Percentiles rank a stretch among this genome's conserved stretches.
These are phyloP conservation scores for Scaptodrosophila lebanonensis DNA, from an alignment of 1,140 invertebrate species.

Conservation along the genomic window DNA sequence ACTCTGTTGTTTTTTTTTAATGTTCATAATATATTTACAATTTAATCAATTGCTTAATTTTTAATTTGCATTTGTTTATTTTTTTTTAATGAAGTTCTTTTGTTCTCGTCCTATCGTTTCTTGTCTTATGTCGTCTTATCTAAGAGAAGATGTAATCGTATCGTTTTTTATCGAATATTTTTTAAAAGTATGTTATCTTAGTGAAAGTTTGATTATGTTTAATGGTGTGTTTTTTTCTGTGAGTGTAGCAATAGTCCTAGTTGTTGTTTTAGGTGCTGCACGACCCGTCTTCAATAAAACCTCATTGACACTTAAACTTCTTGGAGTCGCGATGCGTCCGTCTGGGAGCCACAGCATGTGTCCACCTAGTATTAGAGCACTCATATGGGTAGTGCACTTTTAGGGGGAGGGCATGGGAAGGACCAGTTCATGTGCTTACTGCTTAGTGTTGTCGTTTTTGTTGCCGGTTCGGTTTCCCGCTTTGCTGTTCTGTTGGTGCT, in stretches of 20 bases:
- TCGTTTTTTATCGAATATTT: too few relatives aligned
- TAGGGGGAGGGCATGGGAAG: too few relatives aligned
- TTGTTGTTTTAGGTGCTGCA: slow-evolving; percentile 3
- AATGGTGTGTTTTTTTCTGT: too few relatives aligned
- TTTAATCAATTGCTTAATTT: background rate
- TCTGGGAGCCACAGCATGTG: background rate
- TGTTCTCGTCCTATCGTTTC: slow-evolving; percentile 5
- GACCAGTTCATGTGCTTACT: too few relatives aligned
- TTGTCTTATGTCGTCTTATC: too few relatives aligned
- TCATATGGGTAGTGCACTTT: too few relatives aligned
- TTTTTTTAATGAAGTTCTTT: slow-evolving; percentile 3
- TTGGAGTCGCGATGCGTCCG: too few relatives aligned
- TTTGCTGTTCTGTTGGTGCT: slow-evolving; percentile 28
- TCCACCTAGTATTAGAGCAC: background rate
- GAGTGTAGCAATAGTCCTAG: too few relatives aligned
- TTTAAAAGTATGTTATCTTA: too few relatives aligned
- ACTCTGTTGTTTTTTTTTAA: slow-evolving; percentile 21
- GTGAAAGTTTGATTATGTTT: too few relatives aligned
- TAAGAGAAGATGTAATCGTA: too few relatives aligned
- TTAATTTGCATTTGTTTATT: background rate
- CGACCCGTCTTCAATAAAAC: slow-evolving; percentile 60
- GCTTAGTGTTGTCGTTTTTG: slow-evolving; percentile 21
- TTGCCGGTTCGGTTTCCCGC: background rate
- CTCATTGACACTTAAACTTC: slow-evolving; percentile 26
- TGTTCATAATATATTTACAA: background rate